phyloP scores from a whole-genome alignment of 2,888 invertebrate species.

The Drosophila mulleri region DNA sequence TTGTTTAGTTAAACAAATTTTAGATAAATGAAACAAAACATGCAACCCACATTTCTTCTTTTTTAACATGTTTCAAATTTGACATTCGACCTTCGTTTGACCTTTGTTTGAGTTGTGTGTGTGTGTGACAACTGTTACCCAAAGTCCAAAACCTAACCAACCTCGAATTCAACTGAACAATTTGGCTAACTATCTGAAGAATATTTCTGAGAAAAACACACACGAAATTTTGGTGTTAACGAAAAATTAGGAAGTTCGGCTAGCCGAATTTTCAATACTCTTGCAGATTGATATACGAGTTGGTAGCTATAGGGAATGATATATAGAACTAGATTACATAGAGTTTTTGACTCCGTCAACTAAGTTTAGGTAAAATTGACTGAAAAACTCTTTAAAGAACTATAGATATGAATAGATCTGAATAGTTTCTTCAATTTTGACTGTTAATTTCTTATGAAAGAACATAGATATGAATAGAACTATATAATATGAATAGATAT shows the following conservation, averaged over 20 bases:
- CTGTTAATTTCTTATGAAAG: too few species aligned
- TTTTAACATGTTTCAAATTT: constrained; percentile 57
- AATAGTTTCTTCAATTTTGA: too few species aligned
- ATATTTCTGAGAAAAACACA: constrained; percentile 26
- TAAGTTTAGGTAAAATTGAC: neutral
- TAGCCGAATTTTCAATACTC: constrained; percentile 2
- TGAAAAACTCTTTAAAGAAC: neutral
- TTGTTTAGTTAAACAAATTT: constrained; percentile 64
- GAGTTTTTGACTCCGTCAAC: neutral
- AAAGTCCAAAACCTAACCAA: neutral
- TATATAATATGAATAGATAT: neutral
- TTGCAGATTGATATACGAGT: constrained; percentile 6
- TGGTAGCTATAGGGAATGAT: neutral
- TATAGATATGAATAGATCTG: neutral
- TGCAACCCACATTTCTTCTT: constrained; percentile 61
- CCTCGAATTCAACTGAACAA: constrained; percentile 8
- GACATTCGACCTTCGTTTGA: constrained; percentile 39
- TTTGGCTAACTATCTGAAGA: constrained; percentile 32
- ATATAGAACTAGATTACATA: neutral
- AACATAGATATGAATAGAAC: too few species aligned
- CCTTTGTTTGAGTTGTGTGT: constrained; percentile 67
- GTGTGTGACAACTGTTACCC: constrained; percentile 41
- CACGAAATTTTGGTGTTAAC: constrained; percentile 31
- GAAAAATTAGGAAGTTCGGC: constrained; percentile 2
- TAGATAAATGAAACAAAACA: constrained; percentile 76